phyloP scores from a whole-genome alignment of 35 echinoderm and acorn worm species.

The Patiria miniata region DNA sequence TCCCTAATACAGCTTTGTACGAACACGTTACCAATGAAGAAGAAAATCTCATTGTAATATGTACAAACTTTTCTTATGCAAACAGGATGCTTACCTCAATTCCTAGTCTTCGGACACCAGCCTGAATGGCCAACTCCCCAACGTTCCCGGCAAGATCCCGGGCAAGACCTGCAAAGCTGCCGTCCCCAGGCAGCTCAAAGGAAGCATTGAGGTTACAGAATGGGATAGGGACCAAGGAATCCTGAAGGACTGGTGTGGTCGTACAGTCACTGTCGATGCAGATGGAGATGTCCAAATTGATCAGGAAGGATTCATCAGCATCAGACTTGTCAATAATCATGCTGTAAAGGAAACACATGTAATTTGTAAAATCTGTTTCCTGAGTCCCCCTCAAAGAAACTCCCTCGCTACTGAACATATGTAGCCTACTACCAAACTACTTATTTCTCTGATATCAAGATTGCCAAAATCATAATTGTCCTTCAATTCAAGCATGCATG shows the following conservation, averaged over 20 bases:
- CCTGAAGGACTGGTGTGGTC: neutral
- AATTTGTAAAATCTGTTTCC: neutral
- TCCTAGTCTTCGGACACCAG: slow-evolving; percentile 19
- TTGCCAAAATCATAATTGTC: no score
- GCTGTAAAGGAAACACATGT: neutral
- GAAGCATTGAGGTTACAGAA: slow-evolving; percentile 26
- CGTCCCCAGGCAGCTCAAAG: slow-evolving; percentile 10
- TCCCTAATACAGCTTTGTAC: no score
- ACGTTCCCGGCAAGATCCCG: neutral
- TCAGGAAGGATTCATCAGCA: neutral
- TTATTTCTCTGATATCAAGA: no score
- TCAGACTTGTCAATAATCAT: slow-evolving; percentile 30
- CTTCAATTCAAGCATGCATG: no score
- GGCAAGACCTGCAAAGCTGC: slow-evolving; percentile 6
- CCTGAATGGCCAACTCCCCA: slow-evolving; percentile 10
- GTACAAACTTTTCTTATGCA: no score
- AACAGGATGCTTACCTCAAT: neutral
- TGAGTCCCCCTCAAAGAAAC: no score
- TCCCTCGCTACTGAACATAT: no score
- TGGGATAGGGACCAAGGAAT: slow-evolving; percentile 23
- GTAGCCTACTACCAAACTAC: no score
- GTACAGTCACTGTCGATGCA: neutral
- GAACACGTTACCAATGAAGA: no score
- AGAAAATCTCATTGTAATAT: no score
- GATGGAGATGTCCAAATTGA: neutral